These are phyloP conservation scores for Dipodomys spectabilis DNA, from an alignment of 2,113 vertebrate genomes.

Conservation along the genomic window DNA sequence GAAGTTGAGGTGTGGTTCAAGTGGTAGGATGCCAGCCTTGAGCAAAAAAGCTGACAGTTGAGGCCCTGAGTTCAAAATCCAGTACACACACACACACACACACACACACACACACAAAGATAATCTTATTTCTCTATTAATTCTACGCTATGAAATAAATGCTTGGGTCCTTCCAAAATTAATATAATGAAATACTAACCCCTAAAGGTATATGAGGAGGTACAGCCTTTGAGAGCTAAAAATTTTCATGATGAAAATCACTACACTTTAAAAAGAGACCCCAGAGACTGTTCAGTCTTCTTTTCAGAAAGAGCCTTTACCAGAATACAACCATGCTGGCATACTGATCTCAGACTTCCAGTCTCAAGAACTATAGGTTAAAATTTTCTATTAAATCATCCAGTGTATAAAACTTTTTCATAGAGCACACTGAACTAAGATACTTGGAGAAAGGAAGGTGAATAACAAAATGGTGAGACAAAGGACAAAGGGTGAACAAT, in stretches of 20 bases:
- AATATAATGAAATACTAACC: background rate
- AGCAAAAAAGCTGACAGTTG: too few relatives aligned
- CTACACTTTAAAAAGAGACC: background rate
- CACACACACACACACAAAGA: background rate
- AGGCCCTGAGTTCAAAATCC: too few relatives aligned
- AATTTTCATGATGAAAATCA: background rate
- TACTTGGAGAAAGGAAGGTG: background rate
- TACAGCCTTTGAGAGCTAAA: background rate
- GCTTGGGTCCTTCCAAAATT: background rate
- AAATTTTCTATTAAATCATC: background rate
- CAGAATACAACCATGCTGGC: background rate
- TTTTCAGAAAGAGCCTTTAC: background rate
- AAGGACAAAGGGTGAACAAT: too few relatives aligned
- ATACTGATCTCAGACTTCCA: background rate
- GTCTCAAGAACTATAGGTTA: background rate
- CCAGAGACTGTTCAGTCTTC: background rate
- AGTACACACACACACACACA: background rate
- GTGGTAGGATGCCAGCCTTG: too few relatives aligned
- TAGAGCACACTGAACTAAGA: background rate
- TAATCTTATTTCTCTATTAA: slow-evolving; percentile 1
- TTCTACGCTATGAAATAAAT: background rate
- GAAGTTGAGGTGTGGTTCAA: too few relatives aligned
- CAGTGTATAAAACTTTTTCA: background rate
- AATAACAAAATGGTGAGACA: too few relatives aligned
- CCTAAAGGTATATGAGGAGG: background rate